Evolutionary conservation across 23 tunicate genomes (phyloP), one percentile per base, ranked within the genome.

Genomic region (Trididemnum clinides): DNA sequence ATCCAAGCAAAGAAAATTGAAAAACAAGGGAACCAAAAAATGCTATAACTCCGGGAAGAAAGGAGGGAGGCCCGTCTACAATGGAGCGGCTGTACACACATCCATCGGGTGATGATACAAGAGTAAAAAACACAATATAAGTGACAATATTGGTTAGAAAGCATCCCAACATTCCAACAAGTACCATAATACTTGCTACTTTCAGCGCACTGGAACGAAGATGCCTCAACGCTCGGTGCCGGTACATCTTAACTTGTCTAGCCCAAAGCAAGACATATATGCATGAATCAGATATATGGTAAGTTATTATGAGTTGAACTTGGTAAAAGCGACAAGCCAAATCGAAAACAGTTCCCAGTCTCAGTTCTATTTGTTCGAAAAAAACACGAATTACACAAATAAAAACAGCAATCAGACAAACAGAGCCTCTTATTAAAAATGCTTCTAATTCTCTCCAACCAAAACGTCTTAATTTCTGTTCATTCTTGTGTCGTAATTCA

Each of bases 281-380:
- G 50, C 84, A 80, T 12, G 21, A 27, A 5, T 57, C 25, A 1
- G 84, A 57, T 0, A 26, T 31, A 30, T 80, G 84, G 26, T 49
- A 80, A 3, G 58, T 64, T 12, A 28, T 32, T 1, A 57, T 64
- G 1, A 58, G 71, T 33, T 57, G 84, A 27, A 28, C 50, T 59
- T 80, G 84, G 50, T 80, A 80, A 31, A 80, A 34, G 32, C 34
- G 71, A 64, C 84, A 80, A 15, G 84, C 84, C 1, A 59, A 7
- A 26, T 80, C 71, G 0, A 71, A 80, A 1, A 15, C 33, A 31
- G 18, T 3, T 6, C 84, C 84, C 3, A 57, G 54, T 27, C 84
- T 39, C 34, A 80, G 50, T 23, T 80, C 84, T 15, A 80, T n/a
- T 80, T 80, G 84, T 6, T 80, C 71, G 31, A 58, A 80, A 27